Conservation (phyloP, 2,888 invertebrate genomes). For the Nymphalis c-album region DNA sequence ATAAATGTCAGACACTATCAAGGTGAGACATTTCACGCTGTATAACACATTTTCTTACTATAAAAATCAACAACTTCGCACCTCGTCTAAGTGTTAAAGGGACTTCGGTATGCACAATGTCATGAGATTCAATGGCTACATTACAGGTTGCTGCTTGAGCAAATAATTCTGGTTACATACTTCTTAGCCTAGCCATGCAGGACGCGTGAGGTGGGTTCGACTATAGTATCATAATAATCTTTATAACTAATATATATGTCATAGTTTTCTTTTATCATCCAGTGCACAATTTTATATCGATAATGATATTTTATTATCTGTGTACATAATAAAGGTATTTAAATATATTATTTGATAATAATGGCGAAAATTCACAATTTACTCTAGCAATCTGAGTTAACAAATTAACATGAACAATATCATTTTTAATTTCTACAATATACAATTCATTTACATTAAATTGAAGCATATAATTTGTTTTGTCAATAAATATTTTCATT, state of each 20-base stretch:
- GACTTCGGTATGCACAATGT: conserved; percentile 70
- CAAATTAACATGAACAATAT: conserved; percentile 72
- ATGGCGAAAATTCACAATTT: conserved; percentile 67
- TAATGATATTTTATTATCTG: conserved; percentile 54
- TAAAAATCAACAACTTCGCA: conserved; percentile 80
- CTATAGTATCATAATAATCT: conserved; percentile 63
- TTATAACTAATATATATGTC: conserved; percentile 57
- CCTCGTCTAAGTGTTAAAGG: conserved; percentile 68
- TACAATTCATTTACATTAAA: conserved; percentile 74
- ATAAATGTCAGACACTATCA: conserved; percentile 80
- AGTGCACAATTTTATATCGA: conserved; percentile 42
- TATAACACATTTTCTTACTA: conserved; percentile 80
- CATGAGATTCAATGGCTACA: conserved; percentile 79
- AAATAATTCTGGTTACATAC: conserved; percentile 60
- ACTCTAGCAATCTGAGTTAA: conserved; percentile 72
- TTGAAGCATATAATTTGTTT: conserved; percentile 68
- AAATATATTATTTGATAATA: conserved; percentile 50
- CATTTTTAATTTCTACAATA: conserved; percentile 70
- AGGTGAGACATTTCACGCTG: conserved; percentile 77
- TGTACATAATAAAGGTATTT: conserved; percentile 48
- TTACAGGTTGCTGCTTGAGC: conserved; percentile 78
- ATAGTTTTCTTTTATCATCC: conserved; percentile 64
- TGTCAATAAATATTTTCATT: conserved; percentile 62
- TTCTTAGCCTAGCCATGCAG: conserved; percentile 67
- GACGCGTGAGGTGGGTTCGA: conserved; percentile 68